A percentile compares a stretch with the other conserved stretches of the same genome.
These are phyloP conservation scores for Tenthredo notha DNA, from an alignment of 2,888 invertebrate genomes.

Conservation along the genomic window DNA sequence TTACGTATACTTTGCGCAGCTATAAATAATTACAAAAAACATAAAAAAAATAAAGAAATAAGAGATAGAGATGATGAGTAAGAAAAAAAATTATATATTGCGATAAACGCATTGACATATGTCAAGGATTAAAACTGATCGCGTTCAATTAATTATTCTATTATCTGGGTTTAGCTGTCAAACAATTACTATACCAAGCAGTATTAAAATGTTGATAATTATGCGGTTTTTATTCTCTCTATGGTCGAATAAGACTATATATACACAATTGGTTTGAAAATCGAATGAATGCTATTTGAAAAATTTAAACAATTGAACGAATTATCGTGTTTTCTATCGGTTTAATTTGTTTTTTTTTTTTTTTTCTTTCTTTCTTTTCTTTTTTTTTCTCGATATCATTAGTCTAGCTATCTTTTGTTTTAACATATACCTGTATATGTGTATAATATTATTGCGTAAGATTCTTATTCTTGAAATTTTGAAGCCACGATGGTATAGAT, in stretches of 20 bases:
- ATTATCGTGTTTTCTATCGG: too few species aligned
- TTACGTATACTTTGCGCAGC: not conserved
- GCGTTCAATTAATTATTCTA: conserved; percentile 7
- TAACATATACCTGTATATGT: not conserved
- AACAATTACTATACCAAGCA: conserved; percentile 26
- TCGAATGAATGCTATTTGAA: not conserved
- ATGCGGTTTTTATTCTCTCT: not conserved
- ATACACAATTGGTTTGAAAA: not conserved
- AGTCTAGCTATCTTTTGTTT: not conserved
- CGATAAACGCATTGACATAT: conserved; percentile 11
- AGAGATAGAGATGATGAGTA: not conserved
- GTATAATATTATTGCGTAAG: conserved; percentile 1
- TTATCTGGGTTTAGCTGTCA: conserved; percentile 21
- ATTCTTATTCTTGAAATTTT: not conserved
- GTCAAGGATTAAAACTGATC: conserved; percentile 9
- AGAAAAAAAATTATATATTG: conserved; percentile 4
- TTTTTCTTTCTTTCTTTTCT: not conserved
- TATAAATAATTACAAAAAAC: not conserved
- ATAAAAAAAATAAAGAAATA: not conserved
- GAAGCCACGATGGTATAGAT: not conserved
- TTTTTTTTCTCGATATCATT: not conserved
- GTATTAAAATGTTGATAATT: not conserved
- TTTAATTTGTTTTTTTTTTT: not conserved
- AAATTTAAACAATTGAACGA: not conserved
- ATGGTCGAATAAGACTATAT: not conserved